A percentile compares a stretch with the other conserved stretches of the same genome.
Evolutionary conservation across 2,797 vertebrate species (phyloP).

Genomic region (Poecilia velifera): DNA sequence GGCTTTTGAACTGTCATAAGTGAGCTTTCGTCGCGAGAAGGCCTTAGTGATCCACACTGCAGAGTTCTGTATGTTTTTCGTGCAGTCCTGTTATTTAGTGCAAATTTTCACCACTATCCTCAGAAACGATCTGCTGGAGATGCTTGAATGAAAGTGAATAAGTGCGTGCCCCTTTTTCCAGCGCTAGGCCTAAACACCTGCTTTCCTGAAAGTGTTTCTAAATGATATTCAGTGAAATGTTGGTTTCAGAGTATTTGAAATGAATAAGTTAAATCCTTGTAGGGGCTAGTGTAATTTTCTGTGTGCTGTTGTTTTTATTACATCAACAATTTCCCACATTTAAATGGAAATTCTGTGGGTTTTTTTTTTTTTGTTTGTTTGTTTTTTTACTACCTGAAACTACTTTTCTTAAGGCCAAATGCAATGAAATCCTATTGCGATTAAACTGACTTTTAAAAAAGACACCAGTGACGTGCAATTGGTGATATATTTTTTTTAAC

Average conservation of each 20-base stretch:
- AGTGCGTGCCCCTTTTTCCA: background rate
- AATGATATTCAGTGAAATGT: background rate
- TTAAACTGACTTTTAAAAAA: slow-evolving; percentile 20
- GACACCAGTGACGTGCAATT: slow-evolving; percentile 17
- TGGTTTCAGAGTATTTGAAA: background rate
- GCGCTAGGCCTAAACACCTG: background rate
- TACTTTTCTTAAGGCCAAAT: slow-evolving; percentile 31
- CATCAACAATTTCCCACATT: slow-evolving; percentile 33
- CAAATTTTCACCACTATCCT: background rate
- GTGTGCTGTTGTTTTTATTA: slow-evolving; percentile 4
- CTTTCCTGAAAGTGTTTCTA: background rate
- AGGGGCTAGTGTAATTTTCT: background rate
- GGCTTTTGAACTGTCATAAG: slow-evolving; percentile 8
- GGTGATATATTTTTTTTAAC: slow-evolving; percentile 29
- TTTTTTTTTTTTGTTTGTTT: background rate
- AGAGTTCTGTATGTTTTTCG: background rate
- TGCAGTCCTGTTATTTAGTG: background rate
- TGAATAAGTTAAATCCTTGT: background rate
- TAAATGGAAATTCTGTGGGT: slow-evolving; percentile 1
- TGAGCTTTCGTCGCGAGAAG: background rate
- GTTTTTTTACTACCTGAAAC: slow-evolving; percentile 25
- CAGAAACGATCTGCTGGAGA: background rate
- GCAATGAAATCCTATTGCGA: slow-evolving; percentile 25
- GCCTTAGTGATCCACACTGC: background rate
- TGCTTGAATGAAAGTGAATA: background rate